Base-by-base conservation (phyloP, 2,888 invertebrate genomes). In the Zelleria hepariella region DNA sequence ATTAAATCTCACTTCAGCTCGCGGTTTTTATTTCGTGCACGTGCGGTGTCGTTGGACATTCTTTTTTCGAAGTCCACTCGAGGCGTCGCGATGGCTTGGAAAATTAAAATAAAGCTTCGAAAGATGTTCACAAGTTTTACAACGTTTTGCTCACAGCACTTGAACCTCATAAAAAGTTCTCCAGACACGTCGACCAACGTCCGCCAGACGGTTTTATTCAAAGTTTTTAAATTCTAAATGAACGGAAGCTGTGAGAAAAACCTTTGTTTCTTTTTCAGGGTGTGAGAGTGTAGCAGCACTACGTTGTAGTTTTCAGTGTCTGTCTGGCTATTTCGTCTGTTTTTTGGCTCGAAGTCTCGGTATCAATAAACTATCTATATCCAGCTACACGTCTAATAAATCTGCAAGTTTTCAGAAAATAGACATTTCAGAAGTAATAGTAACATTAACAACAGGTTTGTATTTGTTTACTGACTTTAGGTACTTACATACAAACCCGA, bases 61-160 rank as follows among this genome's bases (percentile, higher is more conserved):
- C 52, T 80, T 79, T 78, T 72, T 66, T 63, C 62, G 63, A 62
- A 57, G 69, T 66, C 74, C 74, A 77, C 73, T 70, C 69, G 65
- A 42, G 32, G 15, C 32, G 10, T 42, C 65, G 65, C 73, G 70
- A 74, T 73, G 71, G 75, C 74, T 70, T 74, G 73, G 77, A 80
- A 86, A 86, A 87, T 87, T 86, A 87, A 87, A 87, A 85, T 84
- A 81, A 81, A 85, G 80, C 80, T 79, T 79, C 73, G 77, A 84
- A 83, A 57, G 42, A 57, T 58, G 52, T 58, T 49, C 26, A 60
- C 79, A 80, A 84, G 77, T 83, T 83, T 81, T 77, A 80, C 75
- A 77, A 73, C 78, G 78, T 76, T 78, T 78, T 23, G 73, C 72
- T 66, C 72, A 70, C 65, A 65, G 67, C 71, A 72, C 76, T 75